These are phyloP conservation scores for Hemicrepidius hirtus DNA, from an alignment of 2,888 invertebrate species.

Conservation along the genomic window DNA sequence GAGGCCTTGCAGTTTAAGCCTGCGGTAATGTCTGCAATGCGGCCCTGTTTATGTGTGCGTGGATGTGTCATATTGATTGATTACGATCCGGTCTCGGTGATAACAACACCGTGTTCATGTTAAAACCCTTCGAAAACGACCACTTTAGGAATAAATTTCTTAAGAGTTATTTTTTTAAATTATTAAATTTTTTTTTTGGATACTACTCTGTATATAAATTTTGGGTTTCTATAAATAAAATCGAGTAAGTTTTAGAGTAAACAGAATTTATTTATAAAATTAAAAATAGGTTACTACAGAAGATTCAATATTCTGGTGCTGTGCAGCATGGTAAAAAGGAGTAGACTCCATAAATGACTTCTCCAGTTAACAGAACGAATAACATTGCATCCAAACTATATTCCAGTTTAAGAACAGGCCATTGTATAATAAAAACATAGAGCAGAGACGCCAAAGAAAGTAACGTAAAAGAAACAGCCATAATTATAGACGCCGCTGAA, in stretches of 20 bases:
- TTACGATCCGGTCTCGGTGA: constrained; percentile 39
- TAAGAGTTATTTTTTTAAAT: neutral
- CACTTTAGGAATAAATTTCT: constrained; percentile 25
- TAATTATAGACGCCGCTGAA: constrained; percentile 36
- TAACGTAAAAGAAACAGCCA: constrained; percentile 29
- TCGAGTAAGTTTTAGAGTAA: too few relatives aligned
- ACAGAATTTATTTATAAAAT: too few relatives aligned
- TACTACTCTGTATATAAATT: too few relatives aligned
- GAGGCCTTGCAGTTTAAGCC: neutral
- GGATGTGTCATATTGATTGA: constrained; percentile 50
- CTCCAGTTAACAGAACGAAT: constrained; percentile 37
- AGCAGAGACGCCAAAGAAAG: constrained; percentile 31
- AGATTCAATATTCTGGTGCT: neutral
- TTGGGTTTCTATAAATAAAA: too few relatives aligned
- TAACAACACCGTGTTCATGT: constrained; percentile 28
- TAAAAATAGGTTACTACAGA: too few relatives aligned
- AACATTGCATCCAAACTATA: constrained; percentile 46
- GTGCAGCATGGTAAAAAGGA: constrained; percentile 42
- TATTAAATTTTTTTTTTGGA: too few relatives aligned
- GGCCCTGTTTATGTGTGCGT: constrained; percentile 42
- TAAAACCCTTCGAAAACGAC: constrained; percentile 27
- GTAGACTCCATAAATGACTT: constrained; percentile 41
- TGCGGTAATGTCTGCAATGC: constrained; percentile 35
- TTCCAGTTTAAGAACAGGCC: constrained; percentile 47
- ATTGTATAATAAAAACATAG: constrained; percentile 47